A percentile compares a stretch with the other conserved stretches of the same genome.
phyloP scores from a whole-genome alignment of 2,113 vertebrate genomes.

The Daboia siamensis region DNA sequence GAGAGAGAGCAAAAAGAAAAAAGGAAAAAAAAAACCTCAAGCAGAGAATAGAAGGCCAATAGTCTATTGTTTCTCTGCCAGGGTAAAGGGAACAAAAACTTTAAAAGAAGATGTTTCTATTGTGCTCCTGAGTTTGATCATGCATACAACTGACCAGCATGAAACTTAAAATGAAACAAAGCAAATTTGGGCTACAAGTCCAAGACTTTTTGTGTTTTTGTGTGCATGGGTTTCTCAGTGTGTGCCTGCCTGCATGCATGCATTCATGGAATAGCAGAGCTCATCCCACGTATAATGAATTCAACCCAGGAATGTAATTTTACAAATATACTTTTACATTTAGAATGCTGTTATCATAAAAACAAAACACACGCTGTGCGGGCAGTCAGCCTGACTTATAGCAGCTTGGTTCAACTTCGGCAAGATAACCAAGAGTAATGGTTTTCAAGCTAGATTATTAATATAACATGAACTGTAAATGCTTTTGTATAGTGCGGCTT shows the following conservation, averaged over 20 bases:
- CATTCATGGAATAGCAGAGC: conserved; percentile 24
- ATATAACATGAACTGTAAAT: conserved; percentile 80
- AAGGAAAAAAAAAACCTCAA: conserved; percentile 57
- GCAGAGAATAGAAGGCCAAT: conserved; percentile 59
- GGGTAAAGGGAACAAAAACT: conserved; percentile 55
- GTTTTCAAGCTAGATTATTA: conserved; percentile 77
- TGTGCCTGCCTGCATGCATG: neutral
- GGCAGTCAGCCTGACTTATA: conserved; percentile 72
- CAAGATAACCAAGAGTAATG: conserved; percentile 80
- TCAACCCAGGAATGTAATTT: conserved; percentile 70
- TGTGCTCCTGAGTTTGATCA: conserved; percentile 60
- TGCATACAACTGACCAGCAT: conserved; percentile 60
- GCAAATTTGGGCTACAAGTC: conserved; percentile 55
- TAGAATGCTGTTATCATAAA: conserved; percentile 70
- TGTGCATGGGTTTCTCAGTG: conserved; percentile 24
- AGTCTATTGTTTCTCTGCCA: conserved; percentile 56
- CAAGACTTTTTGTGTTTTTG: conserved; percentile 38
- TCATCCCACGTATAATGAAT: conserved; percentile 64
- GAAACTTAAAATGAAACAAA: conserved; percentile 44
- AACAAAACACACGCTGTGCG: conserved; percentile 60
- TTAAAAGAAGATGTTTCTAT: conserved; percentile 58
- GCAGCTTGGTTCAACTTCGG: conserved; percentile 62
- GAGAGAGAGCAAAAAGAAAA: conserved; percentile 25
- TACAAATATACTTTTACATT: conserved; percentile 67
- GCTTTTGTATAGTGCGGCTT: conserved; percentile 64